Evolutionary conservation across 2,113 vertebrate genomes (phyloP).

Genomic region (Erythrocebus patas): DNA sequence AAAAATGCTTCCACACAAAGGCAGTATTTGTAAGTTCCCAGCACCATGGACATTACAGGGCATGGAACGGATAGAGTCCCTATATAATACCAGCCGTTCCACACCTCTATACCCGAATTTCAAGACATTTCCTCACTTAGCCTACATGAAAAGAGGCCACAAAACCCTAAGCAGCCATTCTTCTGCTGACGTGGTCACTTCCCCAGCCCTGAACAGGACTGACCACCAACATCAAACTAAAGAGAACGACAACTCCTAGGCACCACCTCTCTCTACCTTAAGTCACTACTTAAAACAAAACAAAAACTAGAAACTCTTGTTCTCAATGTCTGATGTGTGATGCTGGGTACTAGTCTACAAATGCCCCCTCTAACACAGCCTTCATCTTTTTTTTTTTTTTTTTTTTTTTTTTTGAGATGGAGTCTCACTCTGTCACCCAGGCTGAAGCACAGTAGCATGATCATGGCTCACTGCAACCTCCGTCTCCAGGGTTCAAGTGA

Average conservation of each 20-base stretch:
- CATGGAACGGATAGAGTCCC: not conserved
- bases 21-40: constrained; percentile 27
- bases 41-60: not conserved
- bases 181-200: not conserved
- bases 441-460: no score
- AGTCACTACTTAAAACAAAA: not conserved
- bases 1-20: not conserved
- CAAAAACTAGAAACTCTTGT: not conserved
- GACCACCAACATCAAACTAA: not conserved
- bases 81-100: not conserved
- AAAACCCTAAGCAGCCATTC: not conserved
- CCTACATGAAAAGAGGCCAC: not conserved
- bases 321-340: not conserved
- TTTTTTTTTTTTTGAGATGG: not conserved
- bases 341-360: not conserved
- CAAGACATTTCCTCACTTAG: not conserved
- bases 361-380: not conserved
- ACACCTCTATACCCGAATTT: not conserved
- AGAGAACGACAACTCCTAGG: not conserved
- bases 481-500: no score
- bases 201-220: not conserved
- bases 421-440: no score
- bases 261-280: not conserved
- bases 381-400: not conserved
- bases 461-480: no score